A percentile compares a stretch with the other conserved stretches of the same genome.
Evolutionary conservation across 2,888 invertebrate species (phyloP).

Genomic region (Pristionchus mayeri): DNA sequence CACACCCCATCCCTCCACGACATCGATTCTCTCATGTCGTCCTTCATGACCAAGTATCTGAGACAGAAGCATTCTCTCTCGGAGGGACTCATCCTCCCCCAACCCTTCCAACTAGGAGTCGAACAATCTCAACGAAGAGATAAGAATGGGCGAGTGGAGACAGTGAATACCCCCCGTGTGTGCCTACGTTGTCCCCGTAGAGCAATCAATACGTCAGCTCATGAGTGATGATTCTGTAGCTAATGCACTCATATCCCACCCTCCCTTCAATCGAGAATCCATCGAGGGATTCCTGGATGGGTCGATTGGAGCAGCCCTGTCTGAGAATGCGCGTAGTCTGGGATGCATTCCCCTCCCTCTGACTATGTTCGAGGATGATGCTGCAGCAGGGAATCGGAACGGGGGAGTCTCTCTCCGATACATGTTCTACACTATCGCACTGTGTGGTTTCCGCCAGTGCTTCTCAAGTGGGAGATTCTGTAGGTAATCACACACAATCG

Average conservation of each 20-base stretch:
- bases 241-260: background rate
- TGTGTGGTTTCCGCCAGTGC: background rate
- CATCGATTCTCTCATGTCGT: background rate
- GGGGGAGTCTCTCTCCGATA: background rate
- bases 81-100: background rate
- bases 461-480: slow-evolving; percentile 7
- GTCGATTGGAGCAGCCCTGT: background rate
- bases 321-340: background rate
- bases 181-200: background rate
- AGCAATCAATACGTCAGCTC: background rate
- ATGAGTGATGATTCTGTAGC: background rate
- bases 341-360: background rate
- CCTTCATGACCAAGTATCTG: background rate
- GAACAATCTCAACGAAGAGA: background rate
- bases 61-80: background rate
- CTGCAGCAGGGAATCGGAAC: background rate
- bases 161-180: background rate
- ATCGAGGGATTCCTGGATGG: background rate
- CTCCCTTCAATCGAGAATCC: background rate
- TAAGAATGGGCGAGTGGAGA: background rate
- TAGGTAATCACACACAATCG: background rate
- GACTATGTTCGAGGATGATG: slow-evolving; percentile 15
- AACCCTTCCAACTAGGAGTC: background rate
- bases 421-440: background rate
- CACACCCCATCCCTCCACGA: background rate